phyloP scores from a whole-genome alignment of 2,888 invertebrate genomes.

The Tetropium fuscum region DNA sequence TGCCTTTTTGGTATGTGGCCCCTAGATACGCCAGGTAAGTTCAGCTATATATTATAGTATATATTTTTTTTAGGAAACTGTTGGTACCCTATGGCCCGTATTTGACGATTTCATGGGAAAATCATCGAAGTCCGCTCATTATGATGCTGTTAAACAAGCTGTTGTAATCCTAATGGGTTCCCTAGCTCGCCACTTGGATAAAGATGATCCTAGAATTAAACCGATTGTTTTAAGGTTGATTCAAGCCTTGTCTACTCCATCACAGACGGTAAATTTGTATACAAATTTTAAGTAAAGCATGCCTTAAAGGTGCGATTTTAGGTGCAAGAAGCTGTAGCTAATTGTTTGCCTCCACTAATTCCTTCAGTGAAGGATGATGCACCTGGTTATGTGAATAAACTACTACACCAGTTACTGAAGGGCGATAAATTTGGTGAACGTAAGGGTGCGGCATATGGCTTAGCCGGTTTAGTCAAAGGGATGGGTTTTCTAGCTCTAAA shows the following conservation, averaged over 20 bases:
- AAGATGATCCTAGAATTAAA: conserved; percentile 88
- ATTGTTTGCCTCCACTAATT: conserved; percentile 94
- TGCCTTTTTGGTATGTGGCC: no score
- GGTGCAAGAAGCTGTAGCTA: conserved; percentile 96
- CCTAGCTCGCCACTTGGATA: conserved; percentile 94
- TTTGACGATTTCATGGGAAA: conserved; percentile 95
- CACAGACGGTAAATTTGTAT: conserved; percentile 78
- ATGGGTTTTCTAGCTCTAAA: conserved; percentile 95
- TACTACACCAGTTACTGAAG: conserved; percentile 88
- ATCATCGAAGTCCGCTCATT: conserved; percentile 90
- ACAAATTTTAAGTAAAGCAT: not conserved
- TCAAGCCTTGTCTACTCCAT: conserved; percentile 94
- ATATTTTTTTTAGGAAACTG: conserved; percentile 69
- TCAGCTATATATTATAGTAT: not conserved
- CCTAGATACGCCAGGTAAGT: conserved; percentile 1
- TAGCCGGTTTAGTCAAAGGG: conserved; percentile 97
- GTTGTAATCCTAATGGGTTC: conserved; percentile 98
- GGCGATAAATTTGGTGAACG: conserved; percentile 94
- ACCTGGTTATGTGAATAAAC: conserved; percentile 86
- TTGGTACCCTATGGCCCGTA: conserved; percentile 84
- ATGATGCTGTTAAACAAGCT: conserved; percentile 94
- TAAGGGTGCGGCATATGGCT: conserved; percentile 96
- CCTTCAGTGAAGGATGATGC: conserved; percentile 94
- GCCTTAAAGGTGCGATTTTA: conserved; percentile 24
- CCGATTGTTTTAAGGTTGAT: conserved; percentile 95